Percentiles rank a stretch among this genome's conserved stretches.
phyloP scores from a whole-genome alignment of 2,113 vertebrate genomes.

The Dicentrarchus labrax region DNA sequence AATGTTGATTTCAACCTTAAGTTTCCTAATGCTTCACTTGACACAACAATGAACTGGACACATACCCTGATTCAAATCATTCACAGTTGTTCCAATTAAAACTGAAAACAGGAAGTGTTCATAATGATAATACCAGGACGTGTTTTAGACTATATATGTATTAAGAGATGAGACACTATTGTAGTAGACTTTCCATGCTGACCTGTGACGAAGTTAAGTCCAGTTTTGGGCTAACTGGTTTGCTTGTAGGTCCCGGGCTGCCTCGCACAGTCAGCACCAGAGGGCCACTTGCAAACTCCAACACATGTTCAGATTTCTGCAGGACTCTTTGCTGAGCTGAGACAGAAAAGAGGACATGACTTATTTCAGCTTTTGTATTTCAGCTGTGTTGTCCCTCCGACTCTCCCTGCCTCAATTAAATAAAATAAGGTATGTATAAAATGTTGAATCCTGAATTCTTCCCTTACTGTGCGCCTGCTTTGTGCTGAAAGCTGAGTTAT shows the following conservation, averaged over 20 bases:
- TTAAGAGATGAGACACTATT: not conserved
- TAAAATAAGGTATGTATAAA: not conserved
- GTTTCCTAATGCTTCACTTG: not conserved
- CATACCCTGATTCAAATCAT: not conserved
- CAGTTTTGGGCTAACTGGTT: not conserved
- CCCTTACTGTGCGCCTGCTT: no score
- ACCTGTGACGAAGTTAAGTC: slow-evolving; percentile 30
- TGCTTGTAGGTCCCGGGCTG: not conserved
- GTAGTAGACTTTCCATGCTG: not conserved
- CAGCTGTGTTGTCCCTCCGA: not conserved
- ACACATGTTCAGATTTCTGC: slow-evolving; percentile 33
- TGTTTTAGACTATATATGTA: not conserved
- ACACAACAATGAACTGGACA: not conserved
- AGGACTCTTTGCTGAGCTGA: slow-evolving; percentile 70
- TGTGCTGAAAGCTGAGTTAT: not conserved
- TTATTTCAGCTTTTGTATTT: not conserved
- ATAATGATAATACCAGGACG: not conserved
- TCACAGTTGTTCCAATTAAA: not conserved
- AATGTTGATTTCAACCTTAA: not conserved
- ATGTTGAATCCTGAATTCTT: not conserved
- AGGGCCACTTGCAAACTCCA: slow-evolving; percentile 23
- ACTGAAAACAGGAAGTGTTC: not conserved
- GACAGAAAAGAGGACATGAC: not conserved
- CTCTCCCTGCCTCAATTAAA: not conserved
- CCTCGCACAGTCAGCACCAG: slow-evolving; percentile 49